Conservation (phyloP, 2,797 vertebrate genomes). For the Pyrocephalus nanus region DNA sequence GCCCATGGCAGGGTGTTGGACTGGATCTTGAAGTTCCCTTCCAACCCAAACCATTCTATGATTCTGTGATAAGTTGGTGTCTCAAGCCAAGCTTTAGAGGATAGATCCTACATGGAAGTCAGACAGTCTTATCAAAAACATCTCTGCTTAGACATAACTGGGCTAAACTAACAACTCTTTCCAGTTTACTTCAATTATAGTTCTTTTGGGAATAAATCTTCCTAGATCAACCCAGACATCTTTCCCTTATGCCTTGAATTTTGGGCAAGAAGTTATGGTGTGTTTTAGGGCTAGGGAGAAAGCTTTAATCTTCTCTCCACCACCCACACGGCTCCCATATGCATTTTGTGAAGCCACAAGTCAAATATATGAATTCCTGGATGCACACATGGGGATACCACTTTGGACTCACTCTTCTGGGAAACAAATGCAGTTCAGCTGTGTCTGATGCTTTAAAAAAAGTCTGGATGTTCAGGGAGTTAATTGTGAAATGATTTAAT, state of each 20-base stretch:
- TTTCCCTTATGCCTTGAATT: not conserved
- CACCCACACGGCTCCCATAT: slow-evolving; percentile 65
- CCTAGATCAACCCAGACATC: not conserved
- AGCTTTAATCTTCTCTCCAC: slow-evolving; percentile 51
- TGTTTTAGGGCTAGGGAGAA: slow-evolving; percentile 34
- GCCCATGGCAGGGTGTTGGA: not conserved
- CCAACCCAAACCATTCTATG: not conserved
- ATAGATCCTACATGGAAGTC: not conserved
- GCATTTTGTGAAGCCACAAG: slow-evolving; percentile 64
- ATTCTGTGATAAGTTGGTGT: not conserved
- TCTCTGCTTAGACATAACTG: not conserved
- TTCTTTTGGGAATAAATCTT: slow-evolving; percentile 35
- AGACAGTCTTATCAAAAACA: not conserved
- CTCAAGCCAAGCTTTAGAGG: not conserved
- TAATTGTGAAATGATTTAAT: slow-evolving; percentile 72
- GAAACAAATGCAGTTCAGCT: slow-evolving; percentile 63
- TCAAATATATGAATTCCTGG: slow-evolving; percentile 63
- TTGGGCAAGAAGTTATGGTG: slow-evolving; percentile 30
- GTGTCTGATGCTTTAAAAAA: slow-evolving; percentile 57
- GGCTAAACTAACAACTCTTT: slow-evolving; percentile 6
- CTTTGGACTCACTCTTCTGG: slow-evolving; percentile 66
- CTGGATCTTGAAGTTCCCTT: not conserved
- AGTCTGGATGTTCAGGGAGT: slow-evolving; percentile 63
- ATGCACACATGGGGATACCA: slow-evolving; percentile 56
- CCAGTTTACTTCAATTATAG: not conserved